Evolutionary conservation across 2,888 invertebrate genomes (phyloP).

Genomic region (Psococerastis gibbosa): DNA sequence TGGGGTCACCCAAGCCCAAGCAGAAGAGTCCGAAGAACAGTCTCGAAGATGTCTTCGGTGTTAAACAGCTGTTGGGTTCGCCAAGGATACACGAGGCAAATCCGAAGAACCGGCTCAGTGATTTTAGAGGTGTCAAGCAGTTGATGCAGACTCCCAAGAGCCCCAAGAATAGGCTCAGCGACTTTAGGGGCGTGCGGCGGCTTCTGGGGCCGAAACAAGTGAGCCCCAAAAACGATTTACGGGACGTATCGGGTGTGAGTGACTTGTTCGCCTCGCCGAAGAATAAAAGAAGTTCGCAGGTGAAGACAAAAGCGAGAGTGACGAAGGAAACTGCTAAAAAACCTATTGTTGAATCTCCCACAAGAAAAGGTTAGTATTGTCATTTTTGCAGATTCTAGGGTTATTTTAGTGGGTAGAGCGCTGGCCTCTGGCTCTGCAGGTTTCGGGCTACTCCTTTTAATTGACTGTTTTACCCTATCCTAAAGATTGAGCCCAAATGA

Average conservation of each 20-base stretch:
- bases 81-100: not conserved
- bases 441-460: no score
- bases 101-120: not conserved
- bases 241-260: not conserved
- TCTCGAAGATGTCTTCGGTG: not conserved
- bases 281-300: no score
- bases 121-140: slow-evolving; percentile 1
- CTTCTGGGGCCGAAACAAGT: not conserved
- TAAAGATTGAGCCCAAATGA: no score
- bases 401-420: no score
- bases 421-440: no score
- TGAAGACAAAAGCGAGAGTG: no score
- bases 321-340: no score
- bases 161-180: not conserved
- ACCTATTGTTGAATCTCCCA: no score
- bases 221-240: not conserved
- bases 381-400: no score
- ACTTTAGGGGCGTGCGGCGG: not conserved
- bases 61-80: not conserved
- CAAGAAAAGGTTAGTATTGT: no score
- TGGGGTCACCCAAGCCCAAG: not conserved
- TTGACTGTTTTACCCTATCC: no score
- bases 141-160: not conserved
- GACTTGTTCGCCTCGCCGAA: not conserved
- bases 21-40: slow-evolving; percentile 2